Conservation (phyloP, 2,888 invertebrate genomes). For the Netelia virgata region DNA sequence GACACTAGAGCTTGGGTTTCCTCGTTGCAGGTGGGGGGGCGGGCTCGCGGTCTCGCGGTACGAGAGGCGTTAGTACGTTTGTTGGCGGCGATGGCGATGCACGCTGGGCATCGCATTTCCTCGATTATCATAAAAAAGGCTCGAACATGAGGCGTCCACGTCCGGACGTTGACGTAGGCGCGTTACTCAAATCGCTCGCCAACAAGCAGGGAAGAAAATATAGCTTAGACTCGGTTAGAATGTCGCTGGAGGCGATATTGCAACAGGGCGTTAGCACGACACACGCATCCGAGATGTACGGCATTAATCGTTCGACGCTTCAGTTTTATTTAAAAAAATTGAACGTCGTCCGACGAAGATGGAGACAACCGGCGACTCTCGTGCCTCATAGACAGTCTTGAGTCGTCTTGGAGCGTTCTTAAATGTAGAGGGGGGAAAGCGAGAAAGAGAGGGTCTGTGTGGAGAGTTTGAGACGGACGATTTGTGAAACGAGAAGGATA, state of each 20-base stretch:
- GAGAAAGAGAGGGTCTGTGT: background rate
- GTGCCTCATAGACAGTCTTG: constrained; percentile 72
- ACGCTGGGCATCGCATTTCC: constrained; percentile 83
- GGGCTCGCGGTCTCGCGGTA: constrained; percentile 80
- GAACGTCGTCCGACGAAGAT: constrained; percentile 85
- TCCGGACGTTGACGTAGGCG: constrained; percentile 82
- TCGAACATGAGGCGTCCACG: constrained; percentile 78
- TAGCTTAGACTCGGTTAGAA: constrained; percentile 85
- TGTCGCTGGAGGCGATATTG: constrained; percentile 86
- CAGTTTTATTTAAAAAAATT: constrained; percentile 87
- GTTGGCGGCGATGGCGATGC: constrained; percentile 71
- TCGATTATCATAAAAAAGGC: constrained; percentile 80
- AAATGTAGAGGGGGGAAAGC: background rate
- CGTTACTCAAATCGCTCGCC: constrained; percentile 83
- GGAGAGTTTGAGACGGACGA: too few relatives aligned
- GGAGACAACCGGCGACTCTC: constrained; percentile 78
- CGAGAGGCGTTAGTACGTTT: constrained; percentile 71
- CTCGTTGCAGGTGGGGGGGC: constrained; percentile 84
- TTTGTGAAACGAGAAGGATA: too few relatives aligned
- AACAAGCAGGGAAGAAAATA: constrained; percentile 85
- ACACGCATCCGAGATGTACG: constrained; percentile 85
- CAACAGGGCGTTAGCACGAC: constrained; percentile 86
- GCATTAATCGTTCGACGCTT: constrained; percentile 86
- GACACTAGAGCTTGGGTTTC: constrained; percentile 84
- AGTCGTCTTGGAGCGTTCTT: background rate